Evolutionary conservation across 2,113 vertebrate species (phyloP), one percentile per base, ranked within the genome.

Genomic region (Pungitius pungitius): DNA sequence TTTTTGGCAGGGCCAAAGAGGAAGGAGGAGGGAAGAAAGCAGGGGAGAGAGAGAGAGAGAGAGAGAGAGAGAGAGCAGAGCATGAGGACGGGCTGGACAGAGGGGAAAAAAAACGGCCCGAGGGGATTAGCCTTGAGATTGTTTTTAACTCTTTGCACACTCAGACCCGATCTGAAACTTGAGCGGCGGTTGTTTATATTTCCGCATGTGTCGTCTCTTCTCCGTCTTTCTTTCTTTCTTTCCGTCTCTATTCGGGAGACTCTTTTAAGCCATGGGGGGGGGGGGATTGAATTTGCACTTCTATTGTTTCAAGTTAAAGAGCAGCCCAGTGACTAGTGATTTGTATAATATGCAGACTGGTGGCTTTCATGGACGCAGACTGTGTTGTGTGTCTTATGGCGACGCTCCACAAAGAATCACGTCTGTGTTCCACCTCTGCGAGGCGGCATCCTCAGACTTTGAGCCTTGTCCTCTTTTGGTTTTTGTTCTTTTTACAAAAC

Each of bases 1-100:
- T 95, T 96, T 95, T 95, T 96, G 95, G 95, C 94, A 95, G 92
- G 68, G 51, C 65, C 77, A 81, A 82, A 58, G 62, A 79, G 66
- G 78, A 74, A 43, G 77, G 80, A 83, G 83, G 79, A 84, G 71
- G 74, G 80, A 57, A 69, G 57, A 71, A 62, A 43, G 77, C 64
- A 57, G 39, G 73, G 59, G 76, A 85, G 82, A 61, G 80, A 78
- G 30, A 30, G 78, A 7, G 33, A 30, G 30, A 30, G 30, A 30
- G 30, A 30, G 30, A 30, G 73, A 64, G 76, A 85, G 82, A 61
- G 80, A 78, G 78, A 7, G 33, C 79, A 87, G 54, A 86, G 75
- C 61, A 82, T 61, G 73, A 80, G 84, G 77, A 85, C 18, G 75
- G 78, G 72, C 76, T 45, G 78, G 77, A 73, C 15, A 39, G 68